Evolutionary conservation across 1,140 invertebrate genomes (phyloP), one percentile per base, ranked within the genome.

Genomic region (Pseudomyrmex concolor): DNA sequence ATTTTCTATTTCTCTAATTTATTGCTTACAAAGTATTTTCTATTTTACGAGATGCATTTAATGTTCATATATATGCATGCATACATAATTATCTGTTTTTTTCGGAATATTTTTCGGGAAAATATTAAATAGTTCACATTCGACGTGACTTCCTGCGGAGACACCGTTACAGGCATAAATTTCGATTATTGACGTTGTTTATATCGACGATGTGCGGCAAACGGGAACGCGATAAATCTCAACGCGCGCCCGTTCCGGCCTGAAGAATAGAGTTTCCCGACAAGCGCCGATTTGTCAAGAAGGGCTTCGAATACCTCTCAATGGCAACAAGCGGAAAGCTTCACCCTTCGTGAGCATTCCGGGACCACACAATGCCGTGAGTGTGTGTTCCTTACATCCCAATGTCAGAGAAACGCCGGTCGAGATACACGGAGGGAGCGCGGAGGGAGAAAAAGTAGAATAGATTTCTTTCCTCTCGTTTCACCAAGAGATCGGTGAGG

Each of bases 261-360:
- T 71, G 86, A 91, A 92, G 92, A 93, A 93, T 92, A 81, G 90
- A 91, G 88, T 92, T 92, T 91, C 88, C 90, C 91, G 90, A 92
- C 91, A 93, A 94, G 89, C 90, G 89, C 85, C 93, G 93, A 94
- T 94, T 94, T 93, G 93, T 94, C 93, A 94, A 91, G 87, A 90
- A 91, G 91, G 91, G 89, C 90, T 93, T 92, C 90, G 83, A 92
- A 92, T 92, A 86, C 89, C 90, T 92, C 90, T 91, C 92, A 92
- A 92, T 92, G 89, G 91, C 91, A 94, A 93, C 90, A 92, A 92
- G 90, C 92, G 91, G 91, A 93, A 93, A 92, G 90, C 90, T 92
- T 34, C 90, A 90, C 91, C 92, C 91, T 90, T 84, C 66, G 62
- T 62, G 74, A 34, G 83, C 84, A 84, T 86, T 89, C 91, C 91